phyloP scores from a whole-genome alignment of 2,888 invertebrate genomes.

The Steromphala cineraria region DNA sequence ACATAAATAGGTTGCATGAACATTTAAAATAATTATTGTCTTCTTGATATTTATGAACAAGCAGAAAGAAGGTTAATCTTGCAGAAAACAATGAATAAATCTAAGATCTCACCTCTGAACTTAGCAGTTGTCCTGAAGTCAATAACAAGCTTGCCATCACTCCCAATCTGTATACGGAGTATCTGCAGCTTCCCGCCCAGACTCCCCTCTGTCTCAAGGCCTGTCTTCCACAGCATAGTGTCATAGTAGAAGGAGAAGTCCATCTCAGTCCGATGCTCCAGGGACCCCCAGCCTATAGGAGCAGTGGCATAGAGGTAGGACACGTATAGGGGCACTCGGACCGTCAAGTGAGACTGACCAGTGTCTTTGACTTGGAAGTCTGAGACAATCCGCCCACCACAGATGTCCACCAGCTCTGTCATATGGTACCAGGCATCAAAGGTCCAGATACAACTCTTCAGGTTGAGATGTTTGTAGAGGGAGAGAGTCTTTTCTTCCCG shows the following conservation, averaged over 20 bases:
- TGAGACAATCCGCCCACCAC: slow-evolving; percentile 75
- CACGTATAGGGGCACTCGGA: slow-evolving; percentile 75
- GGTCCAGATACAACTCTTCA: slow-evolving; percentile 75
- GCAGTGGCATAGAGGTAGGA: slow-evolving; percentile 74
- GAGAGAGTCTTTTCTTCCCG: slow-evolving; percentile 62
- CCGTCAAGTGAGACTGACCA: slow-evolving; percentile 72
- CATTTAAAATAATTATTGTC: too few species aligned
- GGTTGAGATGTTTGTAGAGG: slow-evolving; percentile 74
- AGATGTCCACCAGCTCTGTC: slow-evolving; percentile 75
- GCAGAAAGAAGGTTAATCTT: too few species aligned
- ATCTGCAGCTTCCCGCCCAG: slow-evolving; percentile 67
- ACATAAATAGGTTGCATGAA: too few species aligned
- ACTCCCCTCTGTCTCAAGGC: slow-evolving; percentile 69
- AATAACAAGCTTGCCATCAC: slow-evolving; percentile 73
- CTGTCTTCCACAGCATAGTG: slow-evolving; percentile 73
- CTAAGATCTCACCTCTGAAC: slow-evolving; percentile 74
- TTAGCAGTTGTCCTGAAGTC: slow-evolving; percentile 75
- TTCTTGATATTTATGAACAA: too few species aligned
- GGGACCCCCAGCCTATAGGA: slow-evolving; percentile 74
- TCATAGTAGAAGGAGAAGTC: slow-evolving; percentile 75
- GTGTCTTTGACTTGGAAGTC: slow-evolving; percentile 70
- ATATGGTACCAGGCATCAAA: slow-evolving; percentile 76
- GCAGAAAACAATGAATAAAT: too few species aligned
- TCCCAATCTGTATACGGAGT: slow-evolving; percentile 69
- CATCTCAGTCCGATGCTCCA: slow-evolving; percentile 76